phyloP scores from a whole-genome alignment of 2,113 vertebrate species.

The Dromas ardeola region DNA sequence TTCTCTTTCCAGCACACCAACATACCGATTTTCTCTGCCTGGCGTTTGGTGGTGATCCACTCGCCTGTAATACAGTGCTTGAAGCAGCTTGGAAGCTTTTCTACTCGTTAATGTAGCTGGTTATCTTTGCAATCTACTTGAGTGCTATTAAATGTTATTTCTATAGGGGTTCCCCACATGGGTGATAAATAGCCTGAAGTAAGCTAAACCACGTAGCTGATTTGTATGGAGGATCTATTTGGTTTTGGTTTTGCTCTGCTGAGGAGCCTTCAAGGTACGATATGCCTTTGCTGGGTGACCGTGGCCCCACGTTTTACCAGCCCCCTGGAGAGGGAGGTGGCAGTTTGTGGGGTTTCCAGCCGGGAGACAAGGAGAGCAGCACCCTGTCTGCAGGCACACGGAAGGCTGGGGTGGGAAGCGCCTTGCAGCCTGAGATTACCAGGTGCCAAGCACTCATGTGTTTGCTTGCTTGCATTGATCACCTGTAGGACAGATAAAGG shows the following conservation, averaged over 20 bases:
- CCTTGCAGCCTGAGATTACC: not conserved
- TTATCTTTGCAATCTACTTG: slow-evolving; percentile 39
- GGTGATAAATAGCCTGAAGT: slow-evolving; percentile 22
- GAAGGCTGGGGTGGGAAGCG: not conserved
- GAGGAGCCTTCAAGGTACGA: not conserved
- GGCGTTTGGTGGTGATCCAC: not conserved
- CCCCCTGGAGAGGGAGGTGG: not conserved
- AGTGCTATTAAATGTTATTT: slow-evolving; percentile 30
- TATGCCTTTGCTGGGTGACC: not conserved
- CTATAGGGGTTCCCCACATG: slow-evolving; percentile 15
- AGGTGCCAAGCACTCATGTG: not conserved
- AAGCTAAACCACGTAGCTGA: not conserved
- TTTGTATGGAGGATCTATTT: not conserved
- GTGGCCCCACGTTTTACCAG: not conserved
- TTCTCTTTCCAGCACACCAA: not conserved
- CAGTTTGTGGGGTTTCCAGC: not conserved
- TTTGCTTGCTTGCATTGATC: not conserved
- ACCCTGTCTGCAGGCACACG: not conserved
- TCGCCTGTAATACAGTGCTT: not conserved
- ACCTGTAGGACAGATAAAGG: slow-evolving; percentile 23
- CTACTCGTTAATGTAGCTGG: not conserved
- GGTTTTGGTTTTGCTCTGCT: not conserved
- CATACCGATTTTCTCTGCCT: not conserved
- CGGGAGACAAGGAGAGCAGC: not conserved
- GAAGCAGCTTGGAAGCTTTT: slow-evolving; percentile 35